Percentiles rank a stretch among this genome's conserved stretches.
phyloP scores from a whole-genome alignment of 2,113 vertebrate genomes.

The Malurus alboscapulatus region DNA sequence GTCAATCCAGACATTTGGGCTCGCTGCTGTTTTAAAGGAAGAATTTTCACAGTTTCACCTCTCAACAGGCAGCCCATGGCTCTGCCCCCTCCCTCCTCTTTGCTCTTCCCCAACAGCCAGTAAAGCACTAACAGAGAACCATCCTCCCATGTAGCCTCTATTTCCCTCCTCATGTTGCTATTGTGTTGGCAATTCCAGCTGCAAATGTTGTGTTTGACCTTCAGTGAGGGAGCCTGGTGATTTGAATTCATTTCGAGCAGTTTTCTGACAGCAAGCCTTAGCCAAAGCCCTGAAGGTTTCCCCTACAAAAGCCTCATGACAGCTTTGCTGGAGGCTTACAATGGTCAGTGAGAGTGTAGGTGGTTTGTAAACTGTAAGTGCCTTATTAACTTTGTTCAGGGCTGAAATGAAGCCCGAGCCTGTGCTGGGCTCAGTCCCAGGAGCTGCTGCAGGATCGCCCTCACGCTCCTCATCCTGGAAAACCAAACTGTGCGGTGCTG shows the following conservation, averaged over 20 bases:
- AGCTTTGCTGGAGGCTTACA: constrained; percentile 63
- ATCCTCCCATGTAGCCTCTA: neutral
- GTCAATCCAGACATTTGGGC: constrained; percentile 1
- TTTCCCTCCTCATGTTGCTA: neutral
- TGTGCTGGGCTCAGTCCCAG: neutral
- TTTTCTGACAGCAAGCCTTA: constrained; percentile 71
- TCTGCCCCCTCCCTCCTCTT: neutral
- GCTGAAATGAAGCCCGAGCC: constrained; percentile 12
- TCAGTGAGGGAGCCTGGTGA: constrained; percentile 40
- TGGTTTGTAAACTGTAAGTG: constrained; percentile 26
- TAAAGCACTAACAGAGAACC: neutral
- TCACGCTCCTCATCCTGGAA: neutral
- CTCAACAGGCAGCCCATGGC: neutral
- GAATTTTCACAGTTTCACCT: neutral
- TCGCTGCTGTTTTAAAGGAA: neutral
- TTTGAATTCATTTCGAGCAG: constrained; percentile 59
- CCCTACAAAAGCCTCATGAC: constrained; percentile 52
- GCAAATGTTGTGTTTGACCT: constrained; percentile 65
- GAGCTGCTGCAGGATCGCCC: neutral
- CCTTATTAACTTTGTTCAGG: constrained; percentile 29
- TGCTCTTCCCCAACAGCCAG: neutral
- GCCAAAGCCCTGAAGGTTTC: constrained; percentile 67
- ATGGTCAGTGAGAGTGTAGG: constrained; percentile 15
- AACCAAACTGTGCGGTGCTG: neutral
- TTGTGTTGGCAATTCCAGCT: constrained; percentile 49